Percentiles rank a stretch among this genome's conserved stretches.
Evolutionary conservation across 2,113 vertebrate genomes (phyloP).

Genomic region (Strix aluco): DNA sequence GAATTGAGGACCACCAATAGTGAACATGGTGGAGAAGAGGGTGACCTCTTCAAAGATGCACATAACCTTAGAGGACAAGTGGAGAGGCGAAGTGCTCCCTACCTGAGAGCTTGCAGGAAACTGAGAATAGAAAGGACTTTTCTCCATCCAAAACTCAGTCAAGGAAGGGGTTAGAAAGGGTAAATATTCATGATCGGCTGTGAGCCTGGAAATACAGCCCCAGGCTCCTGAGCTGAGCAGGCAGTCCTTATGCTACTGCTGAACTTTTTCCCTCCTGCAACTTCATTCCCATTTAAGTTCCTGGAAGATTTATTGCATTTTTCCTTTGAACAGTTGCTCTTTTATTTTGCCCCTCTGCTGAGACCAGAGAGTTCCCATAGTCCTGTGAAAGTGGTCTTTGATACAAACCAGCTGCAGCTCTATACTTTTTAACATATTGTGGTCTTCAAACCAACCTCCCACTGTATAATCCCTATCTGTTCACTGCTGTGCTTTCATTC

Average conservation of each 20-base stretch:
- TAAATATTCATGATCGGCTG: neutral
- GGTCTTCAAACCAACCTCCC: neutral
- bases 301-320: neutral
- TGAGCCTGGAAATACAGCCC: neutral
- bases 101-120: neutral
- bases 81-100: neutral
- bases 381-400: neutral
- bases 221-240: neutral
- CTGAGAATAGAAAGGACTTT: neutral
- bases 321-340: neutral
- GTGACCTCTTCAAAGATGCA: neutral
- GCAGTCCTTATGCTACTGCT: neutral
- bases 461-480: neutral
- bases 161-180: neutral
- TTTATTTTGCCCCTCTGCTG: neutral
- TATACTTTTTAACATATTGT: neutral
- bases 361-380: neutral
- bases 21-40: neutral
- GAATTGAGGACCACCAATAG: neutral
- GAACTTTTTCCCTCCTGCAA: neutral
- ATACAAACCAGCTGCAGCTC: neutral
- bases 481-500: neutral
- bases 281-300: neutral
- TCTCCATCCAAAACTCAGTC: neutral
- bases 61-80: neutral